Evolutionary conservation across 2,797 vertebrate genomes (phyloP), one percentile per base, ranked within the genome.

Genomic region (Ctenochaetus hawaiiensis): DNA sequence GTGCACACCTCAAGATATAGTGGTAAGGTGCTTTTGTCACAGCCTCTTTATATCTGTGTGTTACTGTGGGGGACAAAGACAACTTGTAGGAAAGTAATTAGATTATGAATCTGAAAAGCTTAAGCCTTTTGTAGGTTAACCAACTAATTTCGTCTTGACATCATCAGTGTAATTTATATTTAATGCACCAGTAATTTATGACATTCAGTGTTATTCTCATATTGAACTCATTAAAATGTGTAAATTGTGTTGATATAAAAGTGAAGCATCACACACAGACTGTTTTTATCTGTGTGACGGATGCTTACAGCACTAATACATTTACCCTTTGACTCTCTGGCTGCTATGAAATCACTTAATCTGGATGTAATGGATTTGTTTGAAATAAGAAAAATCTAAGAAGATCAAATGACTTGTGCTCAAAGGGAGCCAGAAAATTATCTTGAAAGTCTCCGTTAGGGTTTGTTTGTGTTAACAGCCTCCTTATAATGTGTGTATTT

Each of bases 271-370:
- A 52, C 1, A 37, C 12, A 34, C 8, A 57, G 9, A 47, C 5
- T 3, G 0, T 20, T 4, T 13, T 47, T 1, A 26, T 53, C 11
- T 11, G 17, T 11, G 4, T 0, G 1, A 11, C 61, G n/a, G 5
- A 37, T 39, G 57, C 9, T 47, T 34, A 43, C 2, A 2, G 9
- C 16, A 59, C 13, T 59, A 8, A 23, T 2, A 0, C 44, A 18
- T 34, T 47, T 1, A 47, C 2, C 20, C 12, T 1, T 6, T 51
- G n/a, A 61, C 23, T 51, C 16, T 43, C 6, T 9, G n/a, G 7
- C 17, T 48, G n/a, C 44, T 14, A 30, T 54, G 41, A 75, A 67
- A 70, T 77, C 20, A 41, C 1, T 76, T 3, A 0, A 67, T 72
- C 7, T 26, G 34, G 47, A 14, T 23, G 4, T 54, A 47, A 67